Percentiles rank a stretch among this genome's conserved stretches.
These are phyloP conservation scores for Phasianus colchicus DNA, from an alignment of 2,113 vertebrate genomes.

Conservation along the genomic window DNA sequence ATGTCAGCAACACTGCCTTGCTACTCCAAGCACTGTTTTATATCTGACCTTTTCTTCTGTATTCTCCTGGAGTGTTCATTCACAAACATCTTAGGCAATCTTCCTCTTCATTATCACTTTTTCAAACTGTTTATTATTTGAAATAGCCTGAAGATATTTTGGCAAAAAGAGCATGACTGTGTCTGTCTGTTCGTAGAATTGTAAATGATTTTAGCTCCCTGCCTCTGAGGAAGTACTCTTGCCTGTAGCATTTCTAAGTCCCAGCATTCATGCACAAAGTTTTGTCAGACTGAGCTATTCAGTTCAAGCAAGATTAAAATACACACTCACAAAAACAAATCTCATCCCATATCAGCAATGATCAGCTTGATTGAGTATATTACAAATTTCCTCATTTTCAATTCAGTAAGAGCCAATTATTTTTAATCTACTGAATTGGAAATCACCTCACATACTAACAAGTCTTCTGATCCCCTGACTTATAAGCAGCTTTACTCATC, in stretches of 20 bases:
- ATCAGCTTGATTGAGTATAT: constrained; percentile 1
- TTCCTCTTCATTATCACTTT: neutral
- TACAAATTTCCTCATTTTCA: constrained; percentile 11
- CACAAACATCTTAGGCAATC: neutral
- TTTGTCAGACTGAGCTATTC: neutral
- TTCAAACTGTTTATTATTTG: neutral
- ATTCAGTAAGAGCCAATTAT: constrained; percentile 38
- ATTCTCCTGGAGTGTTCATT: neutral
- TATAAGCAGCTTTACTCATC: constrained; percentile 19
- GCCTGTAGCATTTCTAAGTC: neutral
- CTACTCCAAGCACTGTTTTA: neutral
- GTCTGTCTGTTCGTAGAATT: neutral
- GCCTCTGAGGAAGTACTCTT: neutral
- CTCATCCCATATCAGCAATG: neutral
- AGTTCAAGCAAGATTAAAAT: constrained; percentile 10
- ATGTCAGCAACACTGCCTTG: neutral
- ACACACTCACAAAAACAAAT: neutral
- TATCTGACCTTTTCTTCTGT: neutral
- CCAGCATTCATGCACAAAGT: neutral
- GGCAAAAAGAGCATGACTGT: neutral
- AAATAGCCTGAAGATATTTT: neutral
- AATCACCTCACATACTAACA: neutral
- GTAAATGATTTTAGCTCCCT: neutral
- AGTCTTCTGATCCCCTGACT: neutral
- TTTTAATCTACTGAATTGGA: neutral